These are phyloP conservation scores for Prietella phreatophila DNA, from an alignment of 2,113 vertebrate species.

Conservation along the genomic window DNA sequence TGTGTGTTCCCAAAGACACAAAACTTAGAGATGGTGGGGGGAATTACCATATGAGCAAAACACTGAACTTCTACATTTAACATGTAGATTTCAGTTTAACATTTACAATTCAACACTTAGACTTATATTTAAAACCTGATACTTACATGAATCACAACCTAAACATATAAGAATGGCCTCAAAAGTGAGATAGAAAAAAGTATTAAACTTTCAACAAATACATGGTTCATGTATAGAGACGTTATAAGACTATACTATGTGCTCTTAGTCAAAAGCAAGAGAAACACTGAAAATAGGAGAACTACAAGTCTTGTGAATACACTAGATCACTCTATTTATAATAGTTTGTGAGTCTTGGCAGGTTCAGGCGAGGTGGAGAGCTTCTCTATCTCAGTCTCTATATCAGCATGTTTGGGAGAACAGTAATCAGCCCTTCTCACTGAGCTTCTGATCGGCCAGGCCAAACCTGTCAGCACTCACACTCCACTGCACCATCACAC, in stretches of 20 bases:
- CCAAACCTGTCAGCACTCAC: conserved; percentile 71
- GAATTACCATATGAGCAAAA: not conserved
- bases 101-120: too few species aligned
- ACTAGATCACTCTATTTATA: conserved; percentile 5
- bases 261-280: not conserved
- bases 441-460: conserved; percentile 67
- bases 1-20: too few species aligned
- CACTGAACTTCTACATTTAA: not conserved
- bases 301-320: not conserved
- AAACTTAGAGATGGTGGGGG: too few species aligned
- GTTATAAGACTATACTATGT: not conserved
- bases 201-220: not conserved
- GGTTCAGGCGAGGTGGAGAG: not conserved
- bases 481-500: conserved; percentile 60
- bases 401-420: conserved; percentile 14
- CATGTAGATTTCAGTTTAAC: not conserved
- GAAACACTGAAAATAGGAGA: not conserved
- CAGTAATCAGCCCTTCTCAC: conserved; percentile 70
- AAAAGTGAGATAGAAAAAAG: not conserved
- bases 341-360: conserved; percentile 2
- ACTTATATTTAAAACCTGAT: not conserved
- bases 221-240: not conserved
- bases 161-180: not conserved
- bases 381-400: conserved; percentile 26
- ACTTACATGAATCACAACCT: not conserved